Conservation (phyloP, 2,797 vertebrate species). For the Coendou prehensilis region DNA sequence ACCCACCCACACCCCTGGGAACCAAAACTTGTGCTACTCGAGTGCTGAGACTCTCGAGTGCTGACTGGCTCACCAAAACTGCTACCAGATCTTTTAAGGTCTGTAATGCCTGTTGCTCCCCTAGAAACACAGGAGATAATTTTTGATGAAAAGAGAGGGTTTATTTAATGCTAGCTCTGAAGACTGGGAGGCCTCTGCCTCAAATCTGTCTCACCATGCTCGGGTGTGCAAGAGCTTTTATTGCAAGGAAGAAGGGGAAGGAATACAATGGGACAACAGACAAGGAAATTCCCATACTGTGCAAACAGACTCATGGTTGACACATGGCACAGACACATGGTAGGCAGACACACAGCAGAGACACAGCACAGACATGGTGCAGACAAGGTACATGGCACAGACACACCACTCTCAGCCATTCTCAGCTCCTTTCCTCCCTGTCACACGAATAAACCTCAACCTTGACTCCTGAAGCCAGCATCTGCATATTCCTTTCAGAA, state of each 20-base stretch:
- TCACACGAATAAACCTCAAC: neutral
- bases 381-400: neutral
- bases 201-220: neutral
- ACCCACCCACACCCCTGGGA: neutral
- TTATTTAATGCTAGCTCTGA: neutral
- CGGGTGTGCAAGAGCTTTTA: neutral
- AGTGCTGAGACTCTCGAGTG: neutral
- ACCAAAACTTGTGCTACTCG: neutral
- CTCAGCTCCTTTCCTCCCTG: neutral
- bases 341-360: neutral
- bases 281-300: neutral
- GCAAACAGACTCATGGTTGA: neutral
- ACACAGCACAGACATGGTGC: no score
- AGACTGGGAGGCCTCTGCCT: neutral
- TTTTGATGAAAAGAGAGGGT: neutral
- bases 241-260: neutral
- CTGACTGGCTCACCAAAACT: neutral
- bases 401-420: neutral
- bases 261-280: neutral
- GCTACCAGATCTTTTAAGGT: neutral
- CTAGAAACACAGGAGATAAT: neutral
- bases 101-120: neutral
- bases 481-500: neutral
- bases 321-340: neutral
- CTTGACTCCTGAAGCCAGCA: neutral